These are phyloP conservation scores for Zaprionus gabonicus DNA, from an alignment of 1,140 invertebrate species.

Conservation along the genomic window DNA sequence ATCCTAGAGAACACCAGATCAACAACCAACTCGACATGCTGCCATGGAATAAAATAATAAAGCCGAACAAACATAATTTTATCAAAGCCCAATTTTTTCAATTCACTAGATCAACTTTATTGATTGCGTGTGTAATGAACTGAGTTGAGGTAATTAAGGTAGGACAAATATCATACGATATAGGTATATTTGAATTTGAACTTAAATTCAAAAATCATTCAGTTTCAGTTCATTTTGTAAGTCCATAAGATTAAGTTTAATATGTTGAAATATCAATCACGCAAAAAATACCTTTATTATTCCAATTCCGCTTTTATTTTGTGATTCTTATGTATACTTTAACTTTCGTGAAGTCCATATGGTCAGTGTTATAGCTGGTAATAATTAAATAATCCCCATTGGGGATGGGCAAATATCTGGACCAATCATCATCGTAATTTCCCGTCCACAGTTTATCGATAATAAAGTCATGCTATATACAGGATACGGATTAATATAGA, in stretches of 20 bases:
- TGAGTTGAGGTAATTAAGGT: background rate
- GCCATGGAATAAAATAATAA: too few species aligned
- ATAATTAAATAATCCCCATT: constrained; percentile 5
- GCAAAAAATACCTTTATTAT: too few species aligned
- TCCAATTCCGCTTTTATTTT: too few species aligned
- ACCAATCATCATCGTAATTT: background rate
- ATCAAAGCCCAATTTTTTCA: background rate
- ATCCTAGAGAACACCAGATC: too few species aligned
- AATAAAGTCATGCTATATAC: background rate
- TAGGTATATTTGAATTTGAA: too few species aligned
- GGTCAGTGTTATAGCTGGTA: background rate
- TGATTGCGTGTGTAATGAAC: background rate
- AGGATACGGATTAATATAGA: background rate
- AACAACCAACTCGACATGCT: too few species aligned
- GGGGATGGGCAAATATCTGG: background rate
- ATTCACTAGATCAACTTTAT: background rate
- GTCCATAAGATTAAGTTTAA: too few species aligned
- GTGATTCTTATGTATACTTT: background rate
- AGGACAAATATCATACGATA: background rate
- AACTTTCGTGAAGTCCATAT: background rate
- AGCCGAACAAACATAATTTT: too few species aligned
- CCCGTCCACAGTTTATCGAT: constrained; percentile 9
- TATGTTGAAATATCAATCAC: too few species aligned
- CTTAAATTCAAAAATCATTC: too few species aligned
- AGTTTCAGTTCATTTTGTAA: too few species aligned